Base-by-base conservation (phyloP, 2,797 vertebrate species). In the Parambassis ranga region DNA sequence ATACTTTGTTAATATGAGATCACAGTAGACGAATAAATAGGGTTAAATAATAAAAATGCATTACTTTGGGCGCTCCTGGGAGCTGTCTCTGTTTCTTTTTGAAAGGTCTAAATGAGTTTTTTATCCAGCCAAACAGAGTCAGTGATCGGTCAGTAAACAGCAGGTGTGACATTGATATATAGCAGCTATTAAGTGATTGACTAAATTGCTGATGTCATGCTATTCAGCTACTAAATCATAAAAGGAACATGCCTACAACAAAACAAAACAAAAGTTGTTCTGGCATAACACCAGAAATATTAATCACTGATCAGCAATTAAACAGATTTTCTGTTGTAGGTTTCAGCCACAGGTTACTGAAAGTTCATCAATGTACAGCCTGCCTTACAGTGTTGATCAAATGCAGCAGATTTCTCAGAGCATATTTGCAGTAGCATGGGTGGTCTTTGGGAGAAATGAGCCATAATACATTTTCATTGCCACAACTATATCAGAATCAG, bases 151-250 rank as follows among this genome's bases (percentile, higher is more conserved):
- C 68, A 83, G 66, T 22, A 26, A 75, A 58, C 67, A 63, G 55
- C 58, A 63, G 48, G 53, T 66, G 43, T 60, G 74, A 52, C 61
- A 41, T 13, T 75, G 58, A 79, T 53, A 62, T 51, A 81, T 65
- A 14, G 42, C 36, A 33, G 62, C 35, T 55, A 67, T 68, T 66
- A 57, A 27, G 33, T 4, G 43, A 48, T 19, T 38, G 56, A 55
- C 23, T 38, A 48, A 58, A 57, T 49, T 20, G 22, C 39, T 71
- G 33, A 71, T 51, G 50, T 59, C 23, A 57, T 19, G 15, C 20
- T n/a, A 30, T 22, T 53, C 10, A 31, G 15, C 11, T 3, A 49
- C n/a, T 31, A 38, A 60, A 68, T 37, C 31, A 55, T 27, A 8
- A 35, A 42, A 44, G 13, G 7, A 24, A 18, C 0, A 52, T 2